Evolutionary conservation across 1,140 invertebrate genomes (phyloP).

Genomic region (Neodiprion pinetum): DNA sequence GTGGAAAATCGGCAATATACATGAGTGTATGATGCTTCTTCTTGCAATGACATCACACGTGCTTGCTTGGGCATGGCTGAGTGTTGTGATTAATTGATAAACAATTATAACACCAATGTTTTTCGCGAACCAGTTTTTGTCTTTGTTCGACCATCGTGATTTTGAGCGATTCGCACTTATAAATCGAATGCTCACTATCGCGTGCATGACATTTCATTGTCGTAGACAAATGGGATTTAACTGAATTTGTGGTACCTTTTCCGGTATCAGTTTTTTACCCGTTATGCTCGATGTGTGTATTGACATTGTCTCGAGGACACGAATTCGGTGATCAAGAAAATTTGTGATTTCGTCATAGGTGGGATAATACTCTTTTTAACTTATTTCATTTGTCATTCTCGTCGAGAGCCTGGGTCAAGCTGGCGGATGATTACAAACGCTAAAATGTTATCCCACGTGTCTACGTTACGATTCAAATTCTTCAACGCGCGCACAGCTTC

Average conservation of each 20-base stretch:
- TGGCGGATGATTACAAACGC: conserved; percentile 14
- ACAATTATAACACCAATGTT: conserved; percentile 14
- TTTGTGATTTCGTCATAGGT: conserved; percentile 14
- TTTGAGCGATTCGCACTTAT: conserved; percentile 13
- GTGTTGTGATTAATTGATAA: conserved; percentile 13
- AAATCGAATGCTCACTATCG: conserved; percentile 6
- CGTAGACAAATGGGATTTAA: conserved; percentile 18
- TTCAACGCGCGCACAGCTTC: not conserved
- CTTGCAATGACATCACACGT: conserved; percentile 10
- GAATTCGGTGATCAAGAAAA: conserved; percentile 10
- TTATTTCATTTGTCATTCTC: conserved; percentile 17
- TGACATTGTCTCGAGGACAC: conserved; percentile 14
- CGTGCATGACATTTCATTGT: conserved; percentile 8
- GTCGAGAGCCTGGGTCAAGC: conserved; percentile 14
- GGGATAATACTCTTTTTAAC: conserved; percentile 10
- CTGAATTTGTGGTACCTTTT: not conserved
- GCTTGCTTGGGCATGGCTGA: conserved; percentile 19
- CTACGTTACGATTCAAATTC: conserved; percentile 7
- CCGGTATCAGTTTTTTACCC: conserved; percentile 1
- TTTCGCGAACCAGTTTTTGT: conserved; percentile 17
- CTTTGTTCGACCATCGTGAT: conserved; percentile 10
- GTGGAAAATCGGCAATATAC: conserved; percentile 11
- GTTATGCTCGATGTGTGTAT: not conserved
- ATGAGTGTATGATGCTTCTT: conserved; percentile 15
- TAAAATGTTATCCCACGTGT: conserved; percentile 2